Evolutionary conservation across 2,888 invertebrate genomes (phyloP).

Genomic region (Oscheius sp.): DNA sequence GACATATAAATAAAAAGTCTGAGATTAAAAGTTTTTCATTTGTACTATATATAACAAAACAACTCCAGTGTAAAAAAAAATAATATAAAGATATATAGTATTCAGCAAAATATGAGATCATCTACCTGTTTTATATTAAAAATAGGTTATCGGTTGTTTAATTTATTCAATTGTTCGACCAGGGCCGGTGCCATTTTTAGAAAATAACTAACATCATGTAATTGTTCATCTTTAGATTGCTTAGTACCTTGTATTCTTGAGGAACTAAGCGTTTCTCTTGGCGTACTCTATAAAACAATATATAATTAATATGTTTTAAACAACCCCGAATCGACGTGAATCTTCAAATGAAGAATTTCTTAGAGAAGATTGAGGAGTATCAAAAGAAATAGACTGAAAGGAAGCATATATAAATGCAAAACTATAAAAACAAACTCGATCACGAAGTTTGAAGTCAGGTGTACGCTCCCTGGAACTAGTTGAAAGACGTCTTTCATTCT

Average conservation of each 20-base stretch:
- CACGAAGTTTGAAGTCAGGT: not conserved
- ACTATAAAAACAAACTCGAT: not conserved
- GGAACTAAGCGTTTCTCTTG: too few species aligned
- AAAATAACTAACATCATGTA: not conserved
- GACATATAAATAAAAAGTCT: not conserved
- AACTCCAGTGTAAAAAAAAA: not conserved
- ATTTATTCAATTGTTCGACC: constrained; percentile 2
- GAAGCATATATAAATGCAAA: not conserved
- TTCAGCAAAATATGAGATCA: not conserved
- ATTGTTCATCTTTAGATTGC: too few species aligned
- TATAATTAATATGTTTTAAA: too few species aligned
- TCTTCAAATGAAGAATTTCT: not conserved
- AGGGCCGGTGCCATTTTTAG: not conserved
- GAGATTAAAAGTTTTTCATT: not conserved
- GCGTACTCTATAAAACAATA: too few species aligned
- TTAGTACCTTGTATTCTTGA: too few species aligned
- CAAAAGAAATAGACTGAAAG: not conserved
- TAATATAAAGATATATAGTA: not conserved
- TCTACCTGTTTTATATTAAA: not conserved
- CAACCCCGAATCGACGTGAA: not conserved
- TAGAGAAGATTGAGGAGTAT: not conserved
- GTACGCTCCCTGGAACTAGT: not conserved
- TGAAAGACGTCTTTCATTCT: not conserved
- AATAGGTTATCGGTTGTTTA: too few species aligned
- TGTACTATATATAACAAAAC: not conserved